Conservation (phyloP, 2,888 invertebrate genomes). For the Bugula neritina region DNA sequence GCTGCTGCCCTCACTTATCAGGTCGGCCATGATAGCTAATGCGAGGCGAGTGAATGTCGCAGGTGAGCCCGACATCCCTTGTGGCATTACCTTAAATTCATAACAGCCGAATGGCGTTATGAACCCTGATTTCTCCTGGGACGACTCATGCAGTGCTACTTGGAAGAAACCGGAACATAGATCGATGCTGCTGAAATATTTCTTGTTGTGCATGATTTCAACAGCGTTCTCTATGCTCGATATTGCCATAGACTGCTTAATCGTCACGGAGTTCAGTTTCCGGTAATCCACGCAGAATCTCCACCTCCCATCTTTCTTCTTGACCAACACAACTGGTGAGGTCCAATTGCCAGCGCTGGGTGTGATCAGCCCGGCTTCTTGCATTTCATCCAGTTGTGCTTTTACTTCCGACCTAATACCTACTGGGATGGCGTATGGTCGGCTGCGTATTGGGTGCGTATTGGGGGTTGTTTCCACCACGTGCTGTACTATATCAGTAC, state of each 20-base stretch:
- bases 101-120: neutral
- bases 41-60: neutral
- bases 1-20: neutral
- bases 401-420: neutral
- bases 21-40: conserved; percentile 14
- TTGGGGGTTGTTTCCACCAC: neutral
- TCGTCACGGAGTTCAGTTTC: neutral
- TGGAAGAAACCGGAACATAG: conserved; percentile 16
- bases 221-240: neutral
- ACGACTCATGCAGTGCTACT: neutral
- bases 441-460: neutral
- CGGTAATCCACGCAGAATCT: conserved; percentile 22
- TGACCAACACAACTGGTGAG: conserved; percentile 11
- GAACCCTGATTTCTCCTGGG: neutral
- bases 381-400: conserved; percentile 4
- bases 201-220: conserved; percentile 16
- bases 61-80: neutral
- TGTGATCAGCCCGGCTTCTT: neutral
- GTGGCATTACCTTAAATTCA: neutral
- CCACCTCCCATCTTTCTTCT: conserved; percentile 16
- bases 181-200: conserved; percentile 20
- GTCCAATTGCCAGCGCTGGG: neutral
- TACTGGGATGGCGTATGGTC: conserved; percentile 7
- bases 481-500: neutral
- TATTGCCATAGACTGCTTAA: conserved; percentile 1